Base-by-base conservation (phyloP, 2,113 vertebrate species). In the Rhinoderma darwinii region DNA sequence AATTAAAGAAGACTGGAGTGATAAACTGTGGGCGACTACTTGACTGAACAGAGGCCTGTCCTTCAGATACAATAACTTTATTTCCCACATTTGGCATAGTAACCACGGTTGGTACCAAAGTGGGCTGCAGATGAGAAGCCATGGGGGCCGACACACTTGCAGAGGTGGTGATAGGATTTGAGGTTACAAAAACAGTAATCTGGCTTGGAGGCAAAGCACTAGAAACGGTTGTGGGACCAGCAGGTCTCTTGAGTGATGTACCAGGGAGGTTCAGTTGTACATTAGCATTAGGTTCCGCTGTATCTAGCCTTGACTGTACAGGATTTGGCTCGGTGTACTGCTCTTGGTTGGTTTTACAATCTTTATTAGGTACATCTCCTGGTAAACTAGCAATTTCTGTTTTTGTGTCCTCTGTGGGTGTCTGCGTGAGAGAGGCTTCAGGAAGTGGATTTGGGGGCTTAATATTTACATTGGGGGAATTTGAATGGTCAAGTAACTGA, bases 121-220 rank as follows among this genome's bases (percentile, higher is more conserved):
- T 92, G 77, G 96, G 92, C 11, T 97, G 93, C 54, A 96, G 91
- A 84, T 98, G 96, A 86, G 94, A 94, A 17, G 95, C 91, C 90
- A 95, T 82, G 0, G 93, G 89, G 79, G 96, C 89, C 47, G 95
- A 93, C 35, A 97, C 93, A 56, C 94, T 95, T 84, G 96, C 94
- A 83, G 97, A 95, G 61, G 96, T 95, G 15, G 95, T 96, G 61
- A 98, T 96, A 15, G 97, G 94, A 89, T 97, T 99, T 63, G 98
- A 97, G 54, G 97, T 97, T 56, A 99, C 97, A 89, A 98, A 99
- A 68, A 99, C 97, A 80, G 98, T 98, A 90, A 99, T 98, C 88
- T 98, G 97, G 89, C 93, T 98, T 88, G 96, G 93, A 41, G 96
- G 92, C 86, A 96, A 90, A 47, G 94, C 86, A 88, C 91, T 90